These are phyloP conservation scores for Lycia hirtaria DNA, from an alignment of 2,888 invertebrate genomes.

Conservation along the genomic window DNA sequence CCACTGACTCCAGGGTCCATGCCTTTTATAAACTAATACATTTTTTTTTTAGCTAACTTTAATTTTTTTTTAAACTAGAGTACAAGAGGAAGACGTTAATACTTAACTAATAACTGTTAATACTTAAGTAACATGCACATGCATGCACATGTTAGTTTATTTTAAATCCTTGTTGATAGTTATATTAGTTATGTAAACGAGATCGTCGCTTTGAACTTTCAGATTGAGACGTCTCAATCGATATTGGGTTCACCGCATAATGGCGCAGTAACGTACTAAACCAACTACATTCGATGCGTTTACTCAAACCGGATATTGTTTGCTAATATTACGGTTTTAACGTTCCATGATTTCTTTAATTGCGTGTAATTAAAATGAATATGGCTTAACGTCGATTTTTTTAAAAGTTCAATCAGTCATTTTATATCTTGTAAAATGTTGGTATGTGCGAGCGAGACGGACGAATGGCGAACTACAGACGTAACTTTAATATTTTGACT, in stretches of 20 bases:
- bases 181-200: conserved; percentile 7
- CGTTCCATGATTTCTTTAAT: background rate
- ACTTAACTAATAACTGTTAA: no score
- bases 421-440: no score
- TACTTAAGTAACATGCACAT: no score
- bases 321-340: background rate
- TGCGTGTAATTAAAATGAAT: background rate
- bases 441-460: no score
- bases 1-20: no score
- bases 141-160: no score
- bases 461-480: no score
- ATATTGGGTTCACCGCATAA: conserved; percentile 22
- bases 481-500: no score
- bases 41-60: no score
- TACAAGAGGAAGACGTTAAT: no score
- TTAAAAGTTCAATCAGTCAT: background rate
- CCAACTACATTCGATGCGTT: background rate
- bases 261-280: conserved; percentile 6
- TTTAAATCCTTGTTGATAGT: background rate
- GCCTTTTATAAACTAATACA: no score
- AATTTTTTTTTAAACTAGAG: no score
- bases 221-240: conserved; percentile 24
- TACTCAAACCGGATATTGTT: background rate
- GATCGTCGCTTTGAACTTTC: conserved; percentile 8
- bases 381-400: background rate